phyloP scores from a whole-genome alignment of 2,113 vertebrate genomes.

The Ellobius talpinus region DNA sequence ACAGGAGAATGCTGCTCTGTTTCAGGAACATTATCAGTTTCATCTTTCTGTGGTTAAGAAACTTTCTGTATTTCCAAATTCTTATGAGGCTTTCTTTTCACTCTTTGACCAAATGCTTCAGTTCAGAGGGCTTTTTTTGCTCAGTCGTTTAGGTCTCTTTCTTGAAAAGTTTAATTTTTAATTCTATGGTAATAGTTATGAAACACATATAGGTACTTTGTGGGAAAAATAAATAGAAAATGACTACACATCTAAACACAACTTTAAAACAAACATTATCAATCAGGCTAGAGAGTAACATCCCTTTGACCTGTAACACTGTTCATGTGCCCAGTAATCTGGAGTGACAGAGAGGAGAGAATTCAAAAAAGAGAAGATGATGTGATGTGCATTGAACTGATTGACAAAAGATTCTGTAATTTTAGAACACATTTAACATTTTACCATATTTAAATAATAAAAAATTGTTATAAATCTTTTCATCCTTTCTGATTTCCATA shows the following conservation, averaged over 20 bases:
- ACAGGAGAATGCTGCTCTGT: neutral
- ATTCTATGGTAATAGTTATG: constrained; percentile 2
- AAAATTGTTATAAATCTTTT: constrained; percentile 23
- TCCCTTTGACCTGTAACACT: neutral
- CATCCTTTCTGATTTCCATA: neutral
- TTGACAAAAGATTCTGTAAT: neutral
- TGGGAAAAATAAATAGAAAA: neutral
- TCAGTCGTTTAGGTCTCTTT: neutral
- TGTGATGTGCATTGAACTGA: neutral
- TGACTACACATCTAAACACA: neutral
- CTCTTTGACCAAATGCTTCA: neutral
- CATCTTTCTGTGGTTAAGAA: neutral
- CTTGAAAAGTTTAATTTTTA: neutral
- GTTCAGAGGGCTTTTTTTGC: neutral
- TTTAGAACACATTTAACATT: neutral
- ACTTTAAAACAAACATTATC: neutral
- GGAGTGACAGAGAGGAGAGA: neutral
- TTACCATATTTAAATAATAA: neutral
- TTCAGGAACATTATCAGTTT: neutral
- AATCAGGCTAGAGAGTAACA: neutral
- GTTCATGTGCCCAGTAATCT: neutral
- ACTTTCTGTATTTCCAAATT: neutral
- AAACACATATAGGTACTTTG: neutral
- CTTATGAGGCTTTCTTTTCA: neutral
- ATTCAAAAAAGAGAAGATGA: neutral